These are phyloP conservation scores for Menidia menidia DNA, from an alignment of 2,797 vertebrate genomes.

Conservation along the genomic window DNA sequence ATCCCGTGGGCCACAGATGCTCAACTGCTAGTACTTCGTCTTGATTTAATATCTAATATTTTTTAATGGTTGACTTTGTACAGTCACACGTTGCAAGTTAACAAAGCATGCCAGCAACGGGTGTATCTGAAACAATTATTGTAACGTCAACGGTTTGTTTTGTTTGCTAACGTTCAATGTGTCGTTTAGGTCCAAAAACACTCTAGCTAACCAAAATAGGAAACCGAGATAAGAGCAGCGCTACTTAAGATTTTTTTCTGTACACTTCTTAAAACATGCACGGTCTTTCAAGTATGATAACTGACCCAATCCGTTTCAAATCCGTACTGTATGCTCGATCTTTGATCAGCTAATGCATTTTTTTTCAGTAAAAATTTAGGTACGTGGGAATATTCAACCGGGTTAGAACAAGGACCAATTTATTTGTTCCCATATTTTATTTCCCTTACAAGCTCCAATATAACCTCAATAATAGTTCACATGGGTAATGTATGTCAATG, in stretches of 20 bases:
- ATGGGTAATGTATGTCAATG: neutral
- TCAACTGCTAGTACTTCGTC: constrained; percentile 21
- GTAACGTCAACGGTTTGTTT: neutral
- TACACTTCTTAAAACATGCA: constrained; percentile 16
- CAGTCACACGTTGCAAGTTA: neutral
- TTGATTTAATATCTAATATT: neutral
- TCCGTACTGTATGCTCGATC: neutral
- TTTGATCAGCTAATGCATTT: constrained; percentile 46
- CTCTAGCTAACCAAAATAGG: neutral
- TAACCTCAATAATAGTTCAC: accelerated
- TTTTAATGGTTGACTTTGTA: neutral
- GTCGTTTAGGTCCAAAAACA: neutral
- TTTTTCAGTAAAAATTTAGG: constrained; percentile 14
- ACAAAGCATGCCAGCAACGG: neutral
- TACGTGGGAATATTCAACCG: constrained; percentile 41
- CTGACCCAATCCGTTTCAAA: neutral
- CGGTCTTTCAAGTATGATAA: neutral
- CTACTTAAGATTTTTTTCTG: neutral
- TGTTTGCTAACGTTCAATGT: constrained; percentile 22
- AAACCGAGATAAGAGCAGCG: neutral
- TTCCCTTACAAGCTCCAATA: accelerated
- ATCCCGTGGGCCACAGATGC: constrained; percentile 59
- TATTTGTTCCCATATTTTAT: constrained; percentile 30
- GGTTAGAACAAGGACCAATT: constrained; percentile 22
- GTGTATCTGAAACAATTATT: neutral